Base-by-base conservation (phyloP, 2,797 vertebrate genomes). In the Enteromius radiatus region DNA sequence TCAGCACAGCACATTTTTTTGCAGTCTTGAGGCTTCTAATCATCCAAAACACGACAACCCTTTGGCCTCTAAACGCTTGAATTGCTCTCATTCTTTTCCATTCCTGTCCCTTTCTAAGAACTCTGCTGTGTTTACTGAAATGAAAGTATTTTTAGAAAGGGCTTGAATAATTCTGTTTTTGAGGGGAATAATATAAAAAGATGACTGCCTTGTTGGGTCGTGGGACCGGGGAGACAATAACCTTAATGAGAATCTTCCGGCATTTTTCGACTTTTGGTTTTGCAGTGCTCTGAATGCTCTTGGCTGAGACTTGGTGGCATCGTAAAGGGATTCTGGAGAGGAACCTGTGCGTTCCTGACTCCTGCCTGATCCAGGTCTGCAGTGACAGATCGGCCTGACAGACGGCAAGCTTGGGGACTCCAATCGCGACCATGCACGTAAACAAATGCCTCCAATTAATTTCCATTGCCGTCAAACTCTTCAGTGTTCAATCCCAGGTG, bases 131-230 rank as follows among this genome's bases (percentile, higher is more conserved):
- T 83, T 85, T 81, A 84, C 63, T 23, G 61, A 78, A 81, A 36
- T 47, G 3, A 77, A 52, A 71, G 23, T 87, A 83, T 88, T 88
- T 85, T 87, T 86, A 87, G 75, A 78, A 23, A 76, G n/a, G 41
- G 59, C 36, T 68, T 78, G 59, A 74, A 81, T 79, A 84, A 71
- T 38, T 85, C 47, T 52, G 43, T 31, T 85, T 82, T 83, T 67
- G 74, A 65, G 31, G 59, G 33, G 19, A 68, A 81, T 33, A 82
- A 82, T 69, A 80, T 64, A 56, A 36, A 21, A 28, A 81, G 33
- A 54, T 70, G 77, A 73, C 52, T 78, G 71, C n/a, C 65, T 36
- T 68, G 21, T 78, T 77, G n/a, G 33, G 74, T 76, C 38, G 47
- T 56, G 78, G 54, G 64, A 68, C 45, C 41, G 8, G 73, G 64